Percentiles rank a stretch among this genome's conserved stretches.
These are phyloP conservation scores for Clistopyga incitator DNA, from an alignment of 2,888 invertebrate genomes.

Conservation along the genomic window DNA sequence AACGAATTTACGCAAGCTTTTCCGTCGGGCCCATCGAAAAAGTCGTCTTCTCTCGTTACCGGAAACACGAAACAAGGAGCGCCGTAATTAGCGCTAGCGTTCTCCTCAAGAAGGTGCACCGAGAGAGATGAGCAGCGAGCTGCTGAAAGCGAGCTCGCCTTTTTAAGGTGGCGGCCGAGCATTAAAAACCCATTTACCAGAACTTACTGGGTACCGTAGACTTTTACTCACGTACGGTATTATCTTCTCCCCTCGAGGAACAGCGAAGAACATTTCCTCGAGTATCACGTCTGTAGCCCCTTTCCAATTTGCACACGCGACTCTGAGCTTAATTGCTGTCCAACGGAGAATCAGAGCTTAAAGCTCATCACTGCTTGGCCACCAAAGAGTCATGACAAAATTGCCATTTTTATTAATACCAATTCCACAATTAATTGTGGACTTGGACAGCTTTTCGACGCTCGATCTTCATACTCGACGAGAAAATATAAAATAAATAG, in stretches of 20 bases:
- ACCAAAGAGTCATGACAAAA: too few species aligned
- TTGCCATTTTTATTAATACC: too few species aligned
- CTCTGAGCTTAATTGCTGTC: not conserved
- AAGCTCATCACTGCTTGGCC: not conserved
- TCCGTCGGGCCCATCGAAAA: conserved; percentile 3
- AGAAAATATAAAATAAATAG: too few species aligned
- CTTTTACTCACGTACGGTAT: conserved; percentile 2
- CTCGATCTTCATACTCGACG: too few species aligned
- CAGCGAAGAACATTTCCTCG: not conserved
- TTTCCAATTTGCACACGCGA: conserved; percentile 2
- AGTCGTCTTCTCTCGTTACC: conserved; percentile 45
- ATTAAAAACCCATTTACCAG: conserved; percentile 65
- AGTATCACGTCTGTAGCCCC: not conserved
- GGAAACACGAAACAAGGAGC: conserved; percentile 42
- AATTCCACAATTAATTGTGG: too few species aligned
- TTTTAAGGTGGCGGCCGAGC: conserved; percentile 47
- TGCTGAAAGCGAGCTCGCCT: conserved; percentile 11
- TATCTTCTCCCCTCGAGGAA: not conserved
- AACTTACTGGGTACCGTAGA: conserved; percentile 16
- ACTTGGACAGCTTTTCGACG: too few species aligned
- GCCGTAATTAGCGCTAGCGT: conserved; percentile 61
- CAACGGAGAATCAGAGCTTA: not conserved
- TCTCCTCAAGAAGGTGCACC: conserved; percentile 38
- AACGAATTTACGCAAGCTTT: conserved; percentile 46
- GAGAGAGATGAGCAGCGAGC: conserved; percentile 18